These are phyloP conservation scores for Antitype chi DNA, from an alignment of 2,888 invertebrate species.

Conservation along the genomic window DNA sequence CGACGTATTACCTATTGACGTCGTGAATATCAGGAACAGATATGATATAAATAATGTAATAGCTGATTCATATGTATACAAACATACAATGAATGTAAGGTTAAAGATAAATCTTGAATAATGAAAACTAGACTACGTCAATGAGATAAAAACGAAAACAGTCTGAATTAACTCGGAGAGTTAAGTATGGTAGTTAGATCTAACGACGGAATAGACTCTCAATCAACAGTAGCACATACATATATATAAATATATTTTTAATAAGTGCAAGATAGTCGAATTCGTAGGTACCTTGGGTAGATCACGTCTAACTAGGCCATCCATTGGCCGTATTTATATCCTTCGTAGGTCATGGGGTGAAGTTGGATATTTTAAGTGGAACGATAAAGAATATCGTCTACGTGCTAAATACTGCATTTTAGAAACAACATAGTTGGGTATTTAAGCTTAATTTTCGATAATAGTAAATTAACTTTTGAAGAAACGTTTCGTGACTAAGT, in stretches of 20 bases:
- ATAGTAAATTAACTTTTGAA: background rate
- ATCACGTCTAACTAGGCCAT: background rate
- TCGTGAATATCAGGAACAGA: background rate
- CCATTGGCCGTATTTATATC: background rate
- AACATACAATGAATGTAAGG: constrained; percentile 17
- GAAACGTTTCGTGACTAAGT: background rate
- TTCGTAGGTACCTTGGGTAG: background rate
- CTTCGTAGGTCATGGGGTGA: background rate
- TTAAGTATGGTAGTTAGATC: background rate
- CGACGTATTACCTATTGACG: background rate
- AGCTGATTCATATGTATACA: background rate
- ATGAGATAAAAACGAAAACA: constrained; percentile 36
- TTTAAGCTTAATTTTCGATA: background rate
- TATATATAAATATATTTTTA: no score
- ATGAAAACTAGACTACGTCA: constrained; percentile 27
- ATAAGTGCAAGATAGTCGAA: background rate
- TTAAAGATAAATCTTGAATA: constrained; percentile 41
- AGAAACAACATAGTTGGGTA: background rate
- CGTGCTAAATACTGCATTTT: background rate
- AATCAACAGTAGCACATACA: background rate
- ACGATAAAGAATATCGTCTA: background rate
- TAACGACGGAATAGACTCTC: background rate
- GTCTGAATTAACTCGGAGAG: background rate
- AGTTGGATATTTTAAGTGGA: background rate
- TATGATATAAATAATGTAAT: constrained; percentile 23